Evolutionary conservation across 2,113 vertebrate genomes (phyloP).

Genomic region (Tonatia bakeri): DNA sequence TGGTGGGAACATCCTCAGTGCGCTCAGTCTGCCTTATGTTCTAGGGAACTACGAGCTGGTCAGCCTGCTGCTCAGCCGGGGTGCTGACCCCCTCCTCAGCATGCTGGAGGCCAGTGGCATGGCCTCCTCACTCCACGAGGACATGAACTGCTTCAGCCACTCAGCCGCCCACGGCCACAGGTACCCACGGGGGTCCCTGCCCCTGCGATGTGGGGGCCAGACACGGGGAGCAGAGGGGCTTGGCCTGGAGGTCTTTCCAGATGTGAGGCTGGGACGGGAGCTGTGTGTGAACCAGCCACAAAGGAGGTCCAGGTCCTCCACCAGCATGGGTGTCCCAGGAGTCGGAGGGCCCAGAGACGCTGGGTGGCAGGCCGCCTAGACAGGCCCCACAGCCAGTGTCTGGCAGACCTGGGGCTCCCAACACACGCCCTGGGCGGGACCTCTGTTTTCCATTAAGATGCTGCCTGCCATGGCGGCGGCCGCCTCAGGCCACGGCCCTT

Average conservation of each 20-base stretch:
- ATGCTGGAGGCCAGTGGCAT: slow-evolving; percentile 88
- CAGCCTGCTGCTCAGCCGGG: slow-evolving; percentile 90
- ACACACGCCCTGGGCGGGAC: rapidly evolving
- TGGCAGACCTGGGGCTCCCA: neutral
- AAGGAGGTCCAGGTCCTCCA: neutral
- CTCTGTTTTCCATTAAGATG: neutral
- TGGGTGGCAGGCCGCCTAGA: rapidly evolving
- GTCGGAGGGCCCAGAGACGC: neutral
- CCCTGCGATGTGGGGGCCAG: rapidly evolving
- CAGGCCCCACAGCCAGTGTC: neutral
- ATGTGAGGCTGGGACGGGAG: neutral
- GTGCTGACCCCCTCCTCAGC: slow-evolving; percentile 91
- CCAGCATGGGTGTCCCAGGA: neutral
- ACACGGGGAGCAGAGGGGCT: neutral
- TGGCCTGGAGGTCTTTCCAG: neutral
- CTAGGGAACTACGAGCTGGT: slow-evolving; percentile 97
- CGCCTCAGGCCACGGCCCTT: neutral
- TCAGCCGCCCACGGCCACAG: slow-evolving; percentile 96
- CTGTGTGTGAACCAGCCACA: neutral
- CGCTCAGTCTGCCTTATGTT: neutral
- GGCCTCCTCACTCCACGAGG: slow-evolving; percentile 90
- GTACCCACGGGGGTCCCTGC: slow-evolving; percentile 68
- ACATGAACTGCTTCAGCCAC: slow-evolving; percentile 99
- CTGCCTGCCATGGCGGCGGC: neutral
- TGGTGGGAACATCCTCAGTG: neutral